phyloP scores from a whole-genome alignment of 2,113 vertebrate species.

The Fregata magnificens region DNA sequence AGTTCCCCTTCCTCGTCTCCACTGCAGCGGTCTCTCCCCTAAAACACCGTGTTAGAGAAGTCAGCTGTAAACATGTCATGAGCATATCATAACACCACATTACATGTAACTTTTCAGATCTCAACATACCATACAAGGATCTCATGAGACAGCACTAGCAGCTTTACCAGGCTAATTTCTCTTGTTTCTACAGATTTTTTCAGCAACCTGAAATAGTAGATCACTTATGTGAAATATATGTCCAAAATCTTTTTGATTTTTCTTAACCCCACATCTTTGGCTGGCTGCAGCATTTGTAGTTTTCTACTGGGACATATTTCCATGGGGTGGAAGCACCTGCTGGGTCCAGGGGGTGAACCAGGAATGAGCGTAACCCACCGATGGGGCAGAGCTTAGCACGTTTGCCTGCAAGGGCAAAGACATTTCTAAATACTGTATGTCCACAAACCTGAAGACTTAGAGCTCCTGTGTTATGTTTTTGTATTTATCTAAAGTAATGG shows the following conservation, averaged over 20 bases:
- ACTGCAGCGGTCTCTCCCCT: background rate
- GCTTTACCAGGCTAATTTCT: background rate
- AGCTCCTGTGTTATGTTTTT: background rate
- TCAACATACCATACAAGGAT: background rate
- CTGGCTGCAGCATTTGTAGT: background rate
- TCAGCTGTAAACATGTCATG: background rate
- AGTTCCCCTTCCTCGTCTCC: background rate
- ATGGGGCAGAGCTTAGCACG: fast-evolving
- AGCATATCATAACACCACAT: background rate
- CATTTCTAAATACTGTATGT: background rate
- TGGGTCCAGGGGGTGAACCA: background rate
- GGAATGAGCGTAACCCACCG: fast-evolving
- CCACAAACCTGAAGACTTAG: background rate
- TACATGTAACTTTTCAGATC: background rate
- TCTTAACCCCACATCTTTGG: background rate
- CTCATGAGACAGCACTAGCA: background rate
- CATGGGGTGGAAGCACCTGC: background rate
- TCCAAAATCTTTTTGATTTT: background rate
- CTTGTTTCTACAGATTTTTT: background rate
- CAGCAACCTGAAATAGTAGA: background rate
- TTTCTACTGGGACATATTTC: background rate
- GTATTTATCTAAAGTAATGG: background rate
- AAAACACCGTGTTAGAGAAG: background rate
- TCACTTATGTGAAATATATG: background rate
- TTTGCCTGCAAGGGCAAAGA: background rate